A percentile compares a stretch with the other conserved stretches of the same genome.
Evolutionary conservation across 2,797 vertebrate species (phyloP).

Genomic region (Anniella stebbinsi): DNA sequence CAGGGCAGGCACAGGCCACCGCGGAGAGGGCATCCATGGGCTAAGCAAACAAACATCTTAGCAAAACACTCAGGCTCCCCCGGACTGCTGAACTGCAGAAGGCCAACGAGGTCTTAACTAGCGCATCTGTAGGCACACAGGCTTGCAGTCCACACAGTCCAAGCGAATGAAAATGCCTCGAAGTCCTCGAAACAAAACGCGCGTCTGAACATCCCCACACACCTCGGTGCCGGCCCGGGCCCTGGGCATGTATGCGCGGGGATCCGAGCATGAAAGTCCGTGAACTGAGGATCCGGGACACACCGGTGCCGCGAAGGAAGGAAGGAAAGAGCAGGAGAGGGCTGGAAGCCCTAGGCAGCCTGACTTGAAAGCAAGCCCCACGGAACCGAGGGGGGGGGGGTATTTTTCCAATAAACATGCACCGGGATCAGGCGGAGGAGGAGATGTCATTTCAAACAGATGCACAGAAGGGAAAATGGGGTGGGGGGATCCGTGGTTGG

Average conservation of each 20-base stretch:
- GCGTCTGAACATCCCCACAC: background rate
- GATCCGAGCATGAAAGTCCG: background rate
- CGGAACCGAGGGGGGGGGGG: background rate
- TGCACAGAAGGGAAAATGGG: no score
- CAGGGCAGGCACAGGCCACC: background rate
- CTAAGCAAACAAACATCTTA: background rate
- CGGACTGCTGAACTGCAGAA: background rate
- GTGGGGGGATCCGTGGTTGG: background rate
- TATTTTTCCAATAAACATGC: background rate
- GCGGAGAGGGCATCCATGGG: background rate
- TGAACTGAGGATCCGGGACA: no score
- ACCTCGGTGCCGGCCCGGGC: background rate
- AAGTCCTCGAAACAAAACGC: background rate
- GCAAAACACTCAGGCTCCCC: background rate
- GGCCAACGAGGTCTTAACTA: background rate
- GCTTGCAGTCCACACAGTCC: background rate
- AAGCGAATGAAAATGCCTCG: no score
- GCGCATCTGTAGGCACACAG: background rate
- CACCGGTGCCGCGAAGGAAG: no score
- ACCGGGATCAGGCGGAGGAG: no score
- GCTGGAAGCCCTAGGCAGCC: background rate
- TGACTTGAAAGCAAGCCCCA: background rate
- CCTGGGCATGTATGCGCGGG: background rate
- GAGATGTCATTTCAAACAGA: background rate
- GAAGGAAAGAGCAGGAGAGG: background rate